A percentile compares a stretch with the other conserved stretches of the same genome.
phyloP scores from a whole-genome alignment of 2,797 vertebrate species.

The Coranthus polyacanthus region DNA sequence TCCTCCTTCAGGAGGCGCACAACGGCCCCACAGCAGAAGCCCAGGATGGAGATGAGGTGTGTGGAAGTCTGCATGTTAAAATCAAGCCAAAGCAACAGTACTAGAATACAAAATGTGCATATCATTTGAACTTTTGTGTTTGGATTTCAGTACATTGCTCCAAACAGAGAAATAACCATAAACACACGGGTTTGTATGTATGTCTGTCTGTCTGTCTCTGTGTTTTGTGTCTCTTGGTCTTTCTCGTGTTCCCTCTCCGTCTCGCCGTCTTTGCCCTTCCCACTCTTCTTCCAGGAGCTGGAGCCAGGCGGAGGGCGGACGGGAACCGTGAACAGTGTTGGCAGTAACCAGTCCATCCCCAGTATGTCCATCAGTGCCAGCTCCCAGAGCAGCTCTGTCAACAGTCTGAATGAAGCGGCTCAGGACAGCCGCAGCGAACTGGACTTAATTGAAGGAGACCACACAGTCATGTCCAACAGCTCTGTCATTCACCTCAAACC shows the following conservation, averaged over 20 bases:
- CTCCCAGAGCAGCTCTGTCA: conserved; percentile 99
- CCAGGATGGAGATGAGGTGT: conserved; percentile 96
- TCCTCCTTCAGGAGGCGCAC: conserved; percentile 95
- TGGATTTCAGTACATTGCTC: not conserved
- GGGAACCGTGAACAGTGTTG: conserved; percentile 97
- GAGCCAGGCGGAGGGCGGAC: conserved; percentile 93
- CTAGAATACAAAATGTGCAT: not conserved
- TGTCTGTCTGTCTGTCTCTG: conserved; percentile 40
- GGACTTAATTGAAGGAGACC: conserved; percentile 97
- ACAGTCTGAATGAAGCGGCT: conserved; percentile 96
- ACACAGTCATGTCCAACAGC: conserved; percentile 99
- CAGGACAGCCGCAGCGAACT: conserved; percentile 95
- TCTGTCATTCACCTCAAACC: conserved; percentile 95
- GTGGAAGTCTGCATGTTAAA: conserved; percentile 27
- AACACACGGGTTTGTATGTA: conserved; percentile 53
- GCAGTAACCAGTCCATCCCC: conserved; percentile 98
- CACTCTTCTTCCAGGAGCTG: conserved; percentile 85
- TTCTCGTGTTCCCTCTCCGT: conserved; percentile 30
- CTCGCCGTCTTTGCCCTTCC: conserved; percentile 10
- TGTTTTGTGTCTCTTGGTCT: conserved; percentile 32
- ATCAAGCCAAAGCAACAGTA: not conserved
- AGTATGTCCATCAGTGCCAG: conserved; percentile 99
- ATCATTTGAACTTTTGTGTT: not conserved
- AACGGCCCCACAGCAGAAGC: conserved; percentile 94
- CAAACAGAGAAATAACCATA: conserved; percentile 34